Evolutionary conservation across 2,113 vertebrate genomes (phyloP), one percentile per base, ranked within the genome.

Genomic region (Chascanopsetta lugubris): DNA sequence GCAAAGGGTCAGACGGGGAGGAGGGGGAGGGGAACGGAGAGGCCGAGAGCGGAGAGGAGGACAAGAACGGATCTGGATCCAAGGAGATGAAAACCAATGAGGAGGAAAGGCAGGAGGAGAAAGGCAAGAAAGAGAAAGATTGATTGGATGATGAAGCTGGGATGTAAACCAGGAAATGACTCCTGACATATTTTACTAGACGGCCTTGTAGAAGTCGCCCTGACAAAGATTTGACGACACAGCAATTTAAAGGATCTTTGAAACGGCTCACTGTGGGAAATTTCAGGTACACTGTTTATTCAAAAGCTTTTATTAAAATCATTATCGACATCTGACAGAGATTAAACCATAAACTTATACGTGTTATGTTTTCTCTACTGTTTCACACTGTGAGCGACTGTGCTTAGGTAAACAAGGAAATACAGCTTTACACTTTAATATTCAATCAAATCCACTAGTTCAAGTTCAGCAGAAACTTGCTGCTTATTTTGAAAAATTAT

Each of bases 1-100:
- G 6, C 38, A 2, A 42, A 42, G 38, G 7, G 38, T 42, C 38
- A n/a, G 38, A 17, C 15, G 17, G 6, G n/a, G 73, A 49, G 32
- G 72, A 69, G 56, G 77, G 64, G 15, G 68, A 74, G 55, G 63
- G 57, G 61, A 80, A 79, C 17, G 70, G 58, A 64, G 80, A 70
- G 57, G 90, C 78, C 43, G 78, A 71, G 48, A 62, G 75, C 2
- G 72, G 83, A 18, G 72, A 85, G 29, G 48, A 63, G 57, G 29
- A 75, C 42, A 68, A 84, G 47, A 55, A 74, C 17, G 48, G 58
- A 61, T 54, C 46, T 7, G 21, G 8, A 32, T 1, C 0, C 11
- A 57, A 48, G 32, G 70, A 71, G 40, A 60, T 45, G 53, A 25
- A 42, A 34, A 53, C 4, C 10, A 71, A 76, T 0, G 73, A 83